Evolutionary conservation across 2,797 vertebrate species (phyloP).

Genomic region (Delichon dasypus): DNA sequence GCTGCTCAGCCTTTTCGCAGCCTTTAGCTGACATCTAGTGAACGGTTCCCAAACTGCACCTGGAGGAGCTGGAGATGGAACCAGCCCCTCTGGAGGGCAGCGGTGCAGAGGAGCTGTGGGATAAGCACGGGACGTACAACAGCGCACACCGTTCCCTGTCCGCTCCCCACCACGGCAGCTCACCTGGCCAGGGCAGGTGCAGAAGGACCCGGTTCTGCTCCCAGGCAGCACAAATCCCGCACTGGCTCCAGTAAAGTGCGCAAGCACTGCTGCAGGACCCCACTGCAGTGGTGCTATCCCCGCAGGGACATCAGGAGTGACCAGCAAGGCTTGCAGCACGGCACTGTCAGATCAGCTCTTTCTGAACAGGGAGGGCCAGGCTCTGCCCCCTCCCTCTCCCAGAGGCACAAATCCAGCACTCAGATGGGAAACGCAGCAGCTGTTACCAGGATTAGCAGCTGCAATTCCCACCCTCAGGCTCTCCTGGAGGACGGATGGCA

Average conservation of each 20-base stretch:
- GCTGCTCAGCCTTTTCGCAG: neutral
- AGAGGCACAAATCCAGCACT: neutral
- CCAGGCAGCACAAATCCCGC: neutral
- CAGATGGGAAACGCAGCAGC: neutral
- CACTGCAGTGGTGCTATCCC: neutral
- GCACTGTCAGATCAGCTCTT: neutral
- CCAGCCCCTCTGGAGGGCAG: neutral
- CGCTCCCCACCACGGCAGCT: neutral
- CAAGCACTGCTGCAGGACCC: neutral
- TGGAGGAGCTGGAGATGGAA: neutral
- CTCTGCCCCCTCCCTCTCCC: neutral
- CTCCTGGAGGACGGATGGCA: neutral
- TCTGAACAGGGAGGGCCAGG: neutral
- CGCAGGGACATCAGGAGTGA: neutral
- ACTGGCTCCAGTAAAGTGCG: neutral
- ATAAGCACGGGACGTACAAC: fast-evolving
- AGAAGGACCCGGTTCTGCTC: neutral
- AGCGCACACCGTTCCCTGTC: fast-evolving
- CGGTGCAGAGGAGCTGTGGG: neutral
- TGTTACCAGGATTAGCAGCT: neutral
- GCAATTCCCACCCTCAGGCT: neutral
- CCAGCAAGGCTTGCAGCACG: neutral
- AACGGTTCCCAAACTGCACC: conserved; percentile 37
- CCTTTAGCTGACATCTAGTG: conserved; percentile 64
- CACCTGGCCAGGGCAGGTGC: neutral